These are phyloP conservation scores for Alsophila aescularia DNA, from an alignment of 2,888 invertebrate genomes.

Conservation along the genomic window DNA sequence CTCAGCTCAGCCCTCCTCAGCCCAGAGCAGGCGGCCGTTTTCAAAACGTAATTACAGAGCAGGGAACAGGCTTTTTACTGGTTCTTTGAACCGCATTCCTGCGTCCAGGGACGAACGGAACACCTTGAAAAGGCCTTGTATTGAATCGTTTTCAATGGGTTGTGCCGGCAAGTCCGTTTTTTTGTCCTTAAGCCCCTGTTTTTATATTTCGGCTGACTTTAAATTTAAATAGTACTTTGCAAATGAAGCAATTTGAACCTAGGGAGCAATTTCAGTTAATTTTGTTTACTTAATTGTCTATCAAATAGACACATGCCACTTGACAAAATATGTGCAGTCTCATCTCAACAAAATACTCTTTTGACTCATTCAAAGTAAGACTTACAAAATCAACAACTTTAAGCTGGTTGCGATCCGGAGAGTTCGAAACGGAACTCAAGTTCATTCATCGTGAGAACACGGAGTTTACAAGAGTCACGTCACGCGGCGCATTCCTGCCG, in stretches of 20 bases:
- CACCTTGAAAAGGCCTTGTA: conserved; percentile 41
- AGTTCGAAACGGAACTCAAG: conserved; percentile 35
- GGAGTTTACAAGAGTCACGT: conserved; percentile 33
- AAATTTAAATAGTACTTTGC: no score
- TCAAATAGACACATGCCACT: no score
- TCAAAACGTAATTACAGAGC: conserved; percentile 38
- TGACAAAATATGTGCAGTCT: no score
- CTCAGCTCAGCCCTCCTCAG: neutral
- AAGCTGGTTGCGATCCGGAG: conserved; percentile 15
- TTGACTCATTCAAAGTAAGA: no score
- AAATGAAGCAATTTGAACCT: no score
- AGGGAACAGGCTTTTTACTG: conserved; percentile 42
- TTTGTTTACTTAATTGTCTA: no score
- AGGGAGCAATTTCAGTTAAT: no score
- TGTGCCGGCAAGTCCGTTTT: neutral
- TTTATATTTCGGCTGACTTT: no score
- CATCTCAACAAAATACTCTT: no score
- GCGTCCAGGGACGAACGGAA: conserved; percentile 47
- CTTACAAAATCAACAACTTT: no score
- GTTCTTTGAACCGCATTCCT: conserved; percentile 53
- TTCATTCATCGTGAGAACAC: conserved; percentile 42
- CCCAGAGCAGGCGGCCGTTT: neutral
- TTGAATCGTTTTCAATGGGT: neutral
- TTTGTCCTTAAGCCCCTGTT: neutral
- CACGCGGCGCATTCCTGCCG: conserved; percentile 30